phyloP scores from a whole-genome alignment of 2,113 vertebrate species.

The Gymnogyps californianus region DNA sequence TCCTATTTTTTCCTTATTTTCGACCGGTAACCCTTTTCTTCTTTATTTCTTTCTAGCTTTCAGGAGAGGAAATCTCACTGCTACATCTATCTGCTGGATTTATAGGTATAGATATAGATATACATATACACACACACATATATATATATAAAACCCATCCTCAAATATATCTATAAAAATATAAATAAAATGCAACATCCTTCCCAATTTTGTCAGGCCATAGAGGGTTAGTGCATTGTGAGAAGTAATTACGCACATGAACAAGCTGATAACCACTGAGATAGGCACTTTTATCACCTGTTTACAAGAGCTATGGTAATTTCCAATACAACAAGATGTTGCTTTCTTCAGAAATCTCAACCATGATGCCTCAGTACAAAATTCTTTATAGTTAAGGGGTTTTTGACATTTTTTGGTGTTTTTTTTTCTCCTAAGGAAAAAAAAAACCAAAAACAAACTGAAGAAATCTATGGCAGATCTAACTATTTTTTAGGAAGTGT shows the following conservation, averaged over 20 bases:
- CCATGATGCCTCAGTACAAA: background rate
- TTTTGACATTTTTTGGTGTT: background rate
- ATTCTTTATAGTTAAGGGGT: background rate
- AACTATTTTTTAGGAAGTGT: background rate
- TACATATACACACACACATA: background rate
- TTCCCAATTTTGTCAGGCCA: background rate
- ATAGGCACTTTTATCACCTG: constrained; percentile 71
- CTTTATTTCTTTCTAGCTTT: background rate
- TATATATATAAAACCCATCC: background rate
- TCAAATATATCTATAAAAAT: background rate
- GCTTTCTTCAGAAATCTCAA: constrained; percentile 34
- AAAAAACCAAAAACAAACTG: background rate
- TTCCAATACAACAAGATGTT: constrained; percentile 43
- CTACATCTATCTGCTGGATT: background rate
- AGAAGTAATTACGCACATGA: constrained; percentile 78
- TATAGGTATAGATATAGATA: background rate
- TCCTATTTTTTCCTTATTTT: background rate
- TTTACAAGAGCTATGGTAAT: constrained; percentile 67
- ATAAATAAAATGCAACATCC: background rate
- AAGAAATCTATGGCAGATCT: background rate
- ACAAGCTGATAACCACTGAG: constrained; percentile 74
- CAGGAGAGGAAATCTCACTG: background rate
- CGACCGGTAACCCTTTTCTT: background rate
- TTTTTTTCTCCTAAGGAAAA: rapidly evolving
- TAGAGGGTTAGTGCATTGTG: constrained; percentile 64